Evolutionary conservation across 2,888 invertebrate species (phyloP), one percentile per base, ranked within the genome.

Genomic region (Sclerodermus sp.): DNA sequence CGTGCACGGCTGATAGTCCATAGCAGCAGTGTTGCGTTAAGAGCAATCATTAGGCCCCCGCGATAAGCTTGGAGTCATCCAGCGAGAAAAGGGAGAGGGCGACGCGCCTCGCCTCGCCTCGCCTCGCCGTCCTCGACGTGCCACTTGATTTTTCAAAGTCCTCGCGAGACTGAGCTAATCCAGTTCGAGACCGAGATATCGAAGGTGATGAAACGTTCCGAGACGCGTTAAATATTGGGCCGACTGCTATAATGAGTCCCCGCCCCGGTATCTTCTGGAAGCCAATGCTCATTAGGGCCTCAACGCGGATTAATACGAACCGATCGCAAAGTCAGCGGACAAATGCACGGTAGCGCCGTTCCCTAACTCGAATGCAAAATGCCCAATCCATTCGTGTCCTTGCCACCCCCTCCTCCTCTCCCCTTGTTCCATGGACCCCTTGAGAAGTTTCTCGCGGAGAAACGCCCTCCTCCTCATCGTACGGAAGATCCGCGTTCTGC

Each of bases 301-400:
- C n/a, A n/a, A n/a, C n/a, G 54, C 49, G 71, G 70, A 76, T 75
- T 75, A 76, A 77, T 76, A 75, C 66, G 73, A 74, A 69, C 66
- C 69, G 63, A 61, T 65, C 64, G 55, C 43, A 58, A 58, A 60
- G 61, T 58, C 64, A 64, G 55, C 57, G 54, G 62, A 68, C 67
- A 70, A 70, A 72, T 70, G 60, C 63, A 66, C 67, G 61, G 58
- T 66, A 65, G 64, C 62, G 53, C 56, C 57, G 62, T 65, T 23
- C 8, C 23, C 8, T 8, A 3, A 5, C 8, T 23, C 23, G 42
- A 49, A 50, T 47, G 58, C 47, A 51, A 42, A 30, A 49, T 51
- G 53, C 50, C 45, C 53, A 50, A 55, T 55, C 49, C 23, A 23
- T 23, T 8, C 23, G n/a, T n/a, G n/a, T n/a, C n/a, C n/a, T n/a